phyloP scores from a whole-genome alignment of 2,797 vertebrate species.

The Argentina silus region DNA sequence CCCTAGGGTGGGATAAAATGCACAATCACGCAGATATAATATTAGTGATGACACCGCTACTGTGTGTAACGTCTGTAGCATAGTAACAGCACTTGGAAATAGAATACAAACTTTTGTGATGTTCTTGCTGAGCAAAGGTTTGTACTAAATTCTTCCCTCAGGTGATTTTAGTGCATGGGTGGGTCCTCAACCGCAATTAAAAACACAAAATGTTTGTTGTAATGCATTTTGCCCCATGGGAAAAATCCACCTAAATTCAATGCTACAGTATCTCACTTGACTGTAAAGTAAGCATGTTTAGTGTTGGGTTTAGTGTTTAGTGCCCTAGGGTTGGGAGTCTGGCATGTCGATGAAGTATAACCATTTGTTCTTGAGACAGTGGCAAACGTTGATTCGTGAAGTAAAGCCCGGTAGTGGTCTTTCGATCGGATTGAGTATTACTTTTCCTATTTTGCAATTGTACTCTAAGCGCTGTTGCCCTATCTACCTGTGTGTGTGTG shows the following conservation, averaged over 20 bases:
- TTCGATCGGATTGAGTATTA: neutral
- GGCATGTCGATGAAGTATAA: neutral
- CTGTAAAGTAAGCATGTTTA: neutral
- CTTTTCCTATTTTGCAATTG: neutral
- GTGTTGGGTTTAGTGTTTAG: too few species aligned
- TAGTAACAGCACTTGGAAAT: conserved; percentile 35
- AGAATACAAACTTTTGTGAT: conserved; percentile 34
- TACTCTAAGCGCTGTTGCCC: neutral
- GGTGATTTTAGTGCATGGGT: conserved; percentile 19
- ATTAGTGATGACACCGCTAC: conserved; percentile 58
- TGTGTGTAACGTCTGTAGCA: conserved; percentile 39
- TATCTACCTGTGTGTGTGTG: neutral
- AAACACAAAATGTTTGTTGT: conserved; percentile 8
- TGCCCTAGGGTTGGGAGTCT: neutral
- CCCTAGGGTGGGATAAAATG: conserved; percentile 52
- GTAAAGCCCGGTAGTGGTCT: neutral
- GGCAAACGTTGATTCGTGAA: neutral
- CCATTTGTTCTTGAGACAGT: neutral
- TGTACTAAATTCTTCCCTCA: conserved; percentile 17
- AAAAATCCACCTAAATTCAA: conserved; percentile 20
- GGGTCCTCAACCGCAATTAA: conserved; percentile 26
- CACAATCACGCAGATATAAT: conserved; percentile 69
- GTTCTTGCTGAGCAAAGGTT: conserved; percentile 25
- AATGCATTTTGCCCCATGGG: conserved; percentile 4
- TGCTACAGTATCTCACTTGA: neutral